Evolutionary conservation across 2,113 vertebrate genomes (phyloP).

Genomic region (Bungarus multicinctus): DNA sequence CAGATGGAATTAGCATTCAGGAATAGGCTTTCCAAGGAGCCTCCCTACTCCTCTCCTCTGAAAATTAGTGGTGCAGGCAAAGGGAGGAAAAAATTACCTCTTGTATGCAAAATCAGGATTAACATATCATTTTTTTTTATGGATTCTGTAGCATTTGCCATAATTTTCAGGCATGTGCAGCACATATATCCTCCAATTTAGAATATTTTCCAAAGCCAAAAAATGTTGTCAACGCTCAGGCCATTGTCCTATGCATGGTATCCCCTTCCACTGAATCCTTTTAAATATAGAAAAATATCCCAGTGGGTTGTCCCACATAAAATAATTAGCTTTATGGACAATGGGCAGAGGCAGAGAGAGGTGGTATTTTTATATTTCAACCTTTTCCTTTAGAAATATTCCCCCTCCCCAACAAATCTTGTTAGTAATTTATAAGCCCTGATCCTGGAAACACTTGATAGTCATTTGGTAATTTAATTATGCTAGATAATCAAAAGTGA

Average conservation of each 20-base stretch:
- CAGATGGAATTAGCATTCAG: background rate
- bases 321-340: background rate
- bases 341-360: background rate
- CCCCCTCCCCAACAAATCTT: background rate
- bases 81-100: background rate
- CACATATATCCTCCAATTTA: background rate
- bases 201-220: background rate
- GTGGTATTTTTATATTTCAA: conserved; percentile 3
- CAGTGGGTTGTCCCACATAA: background rate
- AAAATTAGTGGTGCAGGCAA: background rate
- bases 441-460: conserved; percentile 1
- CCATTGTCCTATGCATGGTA: background rate
- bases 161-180: background rate
- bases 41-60: background rate
- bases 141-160: background rate
- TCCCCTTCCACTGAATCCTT: background rate
- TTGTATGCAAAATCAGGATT: background rate
- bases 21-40: background rate
- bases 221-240: no score
- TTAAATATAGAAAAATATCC: background rate
- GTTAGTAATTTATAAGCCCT: background rate
- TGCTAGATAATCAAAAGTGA: conserved; percentile 32
- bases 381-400: background rate
- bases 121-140: background rate
- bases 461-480: background rate